phyloP scores from a whole-genome alignment of 1,140 invertebrate genomes.

The Lepidurus apus region DNA sequence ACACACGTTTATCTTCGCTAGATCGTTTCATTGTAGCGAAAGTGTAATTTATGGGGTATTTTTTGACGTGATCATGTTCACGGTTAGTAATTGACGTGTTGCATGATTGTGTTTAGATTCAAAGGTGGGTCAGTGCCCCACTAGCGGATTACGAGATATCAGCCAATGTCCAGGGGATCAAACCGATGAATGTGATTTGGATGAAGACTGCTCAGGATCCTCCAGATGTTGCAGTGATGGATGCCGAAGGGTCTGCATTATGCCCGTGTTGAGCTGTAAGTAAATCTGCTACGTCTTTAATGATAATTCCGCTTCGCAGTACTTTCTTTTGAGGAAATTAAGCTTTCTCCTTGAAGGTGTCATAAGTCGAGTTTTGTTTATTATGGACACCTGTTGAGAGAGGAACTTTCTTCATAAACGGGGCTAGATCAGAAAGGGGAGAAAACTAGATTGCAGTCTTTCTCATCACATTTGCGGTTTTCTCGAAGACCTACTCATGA shows the following conservation, averaged over 20 bases:
- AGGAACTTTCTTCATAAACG: not conserved
- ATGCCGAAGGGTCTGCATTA: constrained; percentile 39
- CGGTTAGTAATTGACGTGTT: too few species aligned
- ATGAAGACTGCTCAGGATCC: constrained; percentile 39
- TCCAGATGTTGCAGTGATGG: constrained; percentile 42
- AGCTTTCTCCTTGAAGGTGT: too few species aligned
- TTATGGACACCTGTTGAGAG: too few species aligned
- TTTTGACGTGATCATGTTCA: not conserved
- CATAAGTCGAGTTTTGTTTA: too few species aligned
- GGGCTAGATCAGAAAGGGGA: not conserved
- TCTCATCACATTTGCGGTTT: too few species aligned
- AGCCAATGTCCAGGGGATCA: constrained; percentile 38
- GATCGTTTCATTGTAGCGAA: not conserved
- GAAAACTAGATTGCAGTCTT: too few species aligned
- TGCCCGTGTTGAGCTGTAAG: constrained; percentile 39
- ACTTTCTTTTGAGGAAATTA: not conserved
- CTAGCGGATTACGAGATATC: constrained; percentile 35
- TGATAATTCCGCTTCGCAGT: not conserved
- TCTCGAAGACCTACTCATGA: too few species aligned
- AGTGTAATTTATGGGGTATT: not conserved
- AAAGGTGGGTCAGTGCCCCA: constrained; percentile 38
- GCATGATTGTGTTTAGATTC: not conserved
- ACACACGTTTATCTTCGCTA: constrained; percentile 25
- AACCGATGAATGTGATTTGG: constrained; percentile 38
- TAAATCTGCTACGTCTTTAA: constrained; percentile 22